Percentiles rank a stretch among this genome's conserved stretches.
phyloP scores from a whole-genome alignment of 2,797 vertebrate genomes.

The Pangasius krempfi region DNA sequence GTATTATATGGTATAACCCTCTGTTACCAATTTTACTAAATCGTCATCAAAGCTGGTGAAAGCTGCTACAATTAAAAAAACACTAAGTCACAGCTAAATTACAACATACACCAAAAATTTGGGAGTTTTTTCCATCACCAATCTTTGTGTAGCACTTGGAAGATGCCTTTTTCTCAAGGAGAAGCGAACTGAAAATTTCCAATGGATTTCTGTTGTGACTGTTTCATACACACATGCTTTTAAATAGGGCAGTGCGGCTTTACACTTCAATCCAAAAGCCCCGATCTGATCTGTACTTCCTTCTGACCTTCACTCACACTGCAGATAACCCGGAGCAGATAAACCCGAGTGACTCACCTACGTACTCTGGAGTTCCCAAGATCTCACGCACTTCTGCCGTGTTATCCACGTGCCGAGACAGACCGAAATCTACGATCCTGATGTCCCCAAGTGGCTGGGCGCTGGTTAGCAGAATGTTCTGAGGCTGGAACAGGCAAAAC shows the following conservation, averaged over 20 bases:
- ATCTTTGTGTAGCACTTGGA: background rate
- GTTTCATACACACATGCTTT: background rate
- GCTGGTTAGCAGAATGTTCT: conserved; percentile 83
- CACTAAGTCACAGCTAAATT: background rate
- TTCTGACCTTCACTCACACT: background rate
- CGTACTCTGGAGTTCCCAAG: conserved; percentile 84
- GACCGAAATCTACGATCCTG: conserved; percentile 84
- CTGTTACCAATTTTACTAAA: background rate
- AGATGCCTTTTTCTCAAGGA: background rate
- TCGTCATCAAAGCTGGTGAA: background rate
- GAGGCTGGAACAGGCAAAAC: conserved; percentile 71
- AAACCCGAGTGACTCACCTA: conserved; percentile 73
- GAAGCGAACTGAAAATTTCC: background rate
- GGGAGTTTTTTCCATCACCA: too few species aligned
- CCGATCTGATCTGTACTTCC: background rate
- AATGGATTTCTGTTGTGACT: background rate
- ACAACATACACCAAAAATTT: background rate
- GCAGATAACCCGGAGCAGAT: background rate
- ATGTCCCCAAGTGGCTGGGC: conserved; percentile 81
- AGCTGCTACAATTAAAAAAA: background rate
- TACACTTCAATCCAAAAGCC: background rate
- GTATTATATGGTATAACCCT: background rate
- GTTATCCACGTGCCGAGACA: conserved; percentile 79
- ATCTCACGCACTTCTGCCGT: conserved; percentile 81
- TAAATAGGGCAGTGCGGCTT: background rate